Evolutionary conservation across 2,888 invertebrate genomes (phyloP).

Genomic region (Eremobia ochroleuca): DNA sequence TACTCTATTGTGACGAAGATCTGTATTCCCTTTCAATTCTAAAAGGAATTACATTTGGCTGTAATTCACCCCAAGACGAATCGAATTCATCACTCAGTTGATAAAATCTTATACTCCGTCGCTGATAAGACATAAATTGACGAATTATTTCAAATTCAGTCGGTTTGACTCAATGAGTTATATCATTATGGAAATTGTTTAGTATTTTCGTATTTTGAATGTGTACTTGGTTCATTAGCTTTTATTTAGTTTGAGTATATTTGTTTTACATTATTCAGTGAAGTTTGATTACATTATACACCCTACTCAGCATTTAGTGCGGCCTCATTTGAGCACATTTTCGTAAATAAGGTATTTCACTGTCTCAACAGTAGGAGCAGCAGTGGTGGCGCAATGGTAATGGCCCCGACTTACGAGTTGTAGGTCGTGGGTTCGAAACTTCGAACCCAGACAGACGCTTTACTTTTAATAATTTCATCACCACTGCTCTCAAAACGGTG

Average conservation of each 20-base stretch:
- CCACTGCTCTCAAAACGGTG: not conserved
- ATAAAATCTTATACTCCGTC: constrained; percentile 68
- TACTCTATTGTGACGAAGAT: constrained; percentile 82
- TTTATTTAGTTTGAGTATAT: constrained; percentile 34
- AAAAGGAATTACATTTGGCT: constrained; percentile 81
- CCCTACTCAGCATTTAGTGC: constrained; percentile 17
- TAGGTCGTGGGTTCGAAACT: not conserved
- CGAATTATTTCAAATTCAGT: constrained; percentile 63
- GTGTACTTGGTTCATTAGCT: constrained; percentile 40
- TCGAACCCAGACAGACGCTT: not conserved
- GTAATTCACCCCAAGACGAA: constrained; percentile 78
- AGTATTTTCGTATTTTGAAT: constrained; percentile 54
- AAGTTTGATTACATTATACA: constrained; percentile 10
- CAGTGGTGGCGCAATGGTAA: not conserved
- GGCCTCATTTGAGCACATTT: constrained; percentile 36
- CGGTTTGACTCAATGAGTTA: constrained; percentile 53
- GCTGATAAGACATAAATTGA: constrained; percentile 64
- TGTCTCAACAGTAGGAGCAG: not conserved
- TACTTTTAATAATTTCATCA: not conserved
- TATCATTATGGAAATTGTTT: constrained; percentile 58
- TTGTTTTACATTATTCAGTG: constrained; percentile 38
- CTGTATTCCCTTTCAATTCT: constrained; percentile 79
- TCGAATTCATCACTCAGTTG: constrained; percentile 74
- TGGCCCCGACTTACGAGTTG: not conserved
- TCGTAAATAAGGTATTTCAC: constrained; percentile 26